Percentiles rank a stretch among this genome's conserved stretches.
These are phyloP conservation scores for Lophius americanus DNA, from an alignment of 2,797 vertebrate species.

Conservation along the genomic window DNA sequence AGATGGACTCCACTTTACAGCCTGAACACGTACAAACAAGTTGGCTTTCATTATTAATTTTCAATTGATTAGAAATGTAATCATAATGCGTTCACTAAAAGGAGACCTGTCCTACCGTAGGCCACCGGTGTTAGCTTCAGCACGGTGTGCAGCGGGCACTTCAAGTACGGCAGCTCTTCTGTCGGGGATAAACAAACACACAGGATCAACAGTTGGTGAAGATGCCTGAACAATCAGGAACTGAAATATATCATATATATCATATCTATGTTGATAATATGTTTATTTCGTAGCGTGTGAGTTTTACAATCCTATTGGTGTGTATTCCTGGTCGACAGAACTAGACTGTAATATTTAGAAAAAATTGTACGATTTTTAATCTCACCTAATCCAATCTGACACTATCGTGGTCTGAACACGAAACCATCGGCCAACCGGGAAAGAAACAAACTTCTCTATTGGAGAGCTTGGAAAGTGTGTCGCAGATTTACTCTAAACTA, in stretches of 20 bases:
- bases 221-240: background rate
- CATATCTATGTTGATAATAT: too few species aligned
- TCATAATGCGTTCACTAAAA: accelerated
- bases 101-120: slow-evolving; percentile 84
- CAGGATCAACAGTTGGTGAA: background rate
- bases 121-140: slow-evolving; percentile 97
- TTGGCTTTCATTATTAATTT: slow-evolving; percentile 1
- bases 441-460: too few species aligned
- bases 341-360: background rate
- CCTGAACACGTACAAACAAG: slow-evolving; percentile 70
- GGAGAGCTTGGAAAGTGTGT: too few species aligned
- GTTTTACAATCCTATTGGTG: too few species aligned
- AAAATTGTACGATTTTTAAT: too few species aligned
- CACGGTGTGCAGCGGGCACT: slow-evolving; percentile 94
- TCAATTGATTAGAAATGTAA: background rate
- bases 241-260: too few species aligned
- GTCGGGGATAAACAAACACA: slow-evolving; percentile 38
- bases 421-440: too few species aligned
- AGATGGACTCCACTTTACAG: slow-evolving; percentile 89
- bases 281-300: too few species aligned
- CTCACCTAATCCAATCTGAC: too few species aligned
- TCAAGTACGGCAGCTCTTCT: slow-evolving; percentile 97
- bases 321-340: background rate
- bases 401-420: too few species aligned
- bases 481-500: too few species aligned